Conservation (phyloP, 2,113 vertebrate genomes). For the Sarotherodon lohbergeri region DNA sequence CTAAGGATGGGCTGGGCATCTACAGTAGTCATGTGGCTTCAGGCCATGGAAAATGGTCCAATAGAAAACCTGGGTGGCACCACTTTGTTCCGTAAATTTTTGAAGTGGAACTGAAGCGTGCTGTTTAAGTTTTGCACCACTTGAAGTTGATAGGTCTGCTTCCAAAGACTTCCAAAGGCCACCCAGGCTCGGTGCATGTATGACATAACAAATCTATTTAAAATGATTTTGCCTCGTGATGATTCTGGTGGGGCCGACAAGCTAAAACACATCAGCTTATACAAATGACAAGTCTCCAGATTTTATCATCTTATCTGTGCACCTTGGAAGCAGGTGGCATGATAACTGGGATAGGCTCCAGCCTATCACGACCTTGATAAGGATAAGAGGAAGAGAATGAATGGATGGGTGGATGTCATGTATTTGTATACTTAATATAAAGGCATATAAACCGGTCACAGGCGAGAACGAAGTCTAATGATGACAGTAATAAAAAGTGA, state of each 20-base stretch:
- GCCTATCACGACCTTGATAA: not conserved
- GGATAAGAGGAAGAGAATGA: not conserved
- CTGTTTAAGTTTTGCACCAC: not conserved
- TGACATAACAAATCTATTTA: not conserved
- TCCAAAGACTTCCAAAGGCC: not conserved
- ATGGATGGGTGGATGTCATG: accelerated
- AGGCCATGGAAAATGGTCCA: not conserved
- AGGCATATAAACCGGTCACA: not conserved
- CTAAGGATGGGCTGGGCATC: not conserved
- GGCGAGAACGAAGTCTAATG: not conserved
- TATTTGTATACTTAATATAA: not conserved
- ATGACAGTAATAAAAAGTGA: not conserved
- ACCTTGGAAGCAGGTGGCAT: not conserved
- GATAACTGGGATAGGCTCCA: not conserved
- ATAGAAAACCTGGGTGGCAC: accelerated
- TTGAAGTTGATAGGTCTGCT: not conserved
- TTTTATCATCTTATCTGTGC: not conserved
- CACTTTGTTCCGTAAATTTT: accelerated
- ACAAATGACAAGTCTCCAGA: not conserved
- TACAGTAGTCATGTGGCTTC: not conserved
- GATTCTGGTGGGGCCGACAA: not conserved
- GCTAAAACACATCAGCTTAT: not conserved
- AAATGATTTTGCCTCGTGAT: not conserved
- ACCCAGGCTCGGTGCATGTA: accelerated
- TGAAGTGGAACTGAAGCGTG: accelerated